Percentiles rank a stretch among this genome's conserved stretches.
phyloP scores from a whole-genome alignment of 2,888 invertebrate species.

The Eudasyphora cyanicolor region DNA sequence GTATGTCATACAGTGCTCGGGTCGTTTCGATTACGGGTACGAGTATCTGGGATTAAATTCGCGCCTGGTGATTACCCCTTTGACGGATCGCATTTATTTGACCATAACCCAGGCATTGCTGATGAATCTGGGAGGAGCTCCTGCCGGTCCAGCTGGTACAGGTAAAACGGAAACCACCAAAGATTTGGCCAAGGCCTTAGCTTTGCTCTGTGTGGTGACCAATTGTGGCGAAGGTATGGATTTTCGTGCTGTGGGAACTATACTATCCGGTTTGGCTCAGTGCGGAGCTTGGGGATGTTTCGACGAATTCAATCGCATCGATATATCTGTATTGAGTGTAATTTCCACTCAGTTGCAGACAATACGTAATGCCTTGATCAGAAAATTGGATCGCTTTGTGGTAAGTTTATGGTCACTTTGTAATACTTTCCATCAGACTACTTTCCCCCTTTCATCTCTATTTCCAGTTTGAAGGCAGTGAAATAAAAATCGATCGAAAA shows the following conservation, averaged over 20 bases:
- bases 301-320: slow-evolving; percentile 96
- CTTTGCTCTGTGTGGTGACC: slow-evolving; percentile 90
- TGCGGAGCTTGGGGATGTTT: slow-evolving; percentile 97
- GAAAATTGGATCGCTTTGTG: slow-evolving; percentile 87
- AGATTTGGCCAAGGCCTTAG: slow-evolving; percentile 94
- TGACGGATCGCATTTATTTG: slow-evolving; percentile 95
- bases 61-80: slow-evolving; percentile 93
- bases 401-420: slow-evolving; percentile 80
- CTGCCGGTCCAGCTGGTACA: slow-evolving; percentile 85
- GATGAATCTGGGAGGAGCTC: slow-evolving; percentile 95
- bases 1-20: slow-evolving; percentile 91
- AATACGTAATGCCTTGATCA: slow-evolving; percentile 90
- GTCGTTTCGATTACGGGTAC: slow-evolving; percentile 94
- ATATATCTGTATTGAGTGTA: slow-evolving; percentile 94
- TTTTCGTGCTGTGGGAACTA: slow-evolving; percentile 89
- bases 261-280: slow-evolving; percentile 82
- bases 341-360: slow-evolving; percentile 95
- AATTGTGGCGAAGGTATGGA: slow-evolving; percentile 98
- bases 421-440: background rate
- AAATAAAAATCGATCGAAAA: slow-evolving; percentile 90
- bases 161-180: slow-evolving; percentile 94
- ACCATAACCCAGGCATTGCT: slow-evolving; percentile 95
- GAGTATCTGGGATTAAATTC: slow-evolving; percentile 97
- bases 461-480: slow-evolving; percentile 89
- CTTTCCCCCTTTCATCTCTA: background rate